Evolutionary conservation across 2,797 vertebrate species (phyloP).

Genomic region (Sternotherus odoratus): DNA sequence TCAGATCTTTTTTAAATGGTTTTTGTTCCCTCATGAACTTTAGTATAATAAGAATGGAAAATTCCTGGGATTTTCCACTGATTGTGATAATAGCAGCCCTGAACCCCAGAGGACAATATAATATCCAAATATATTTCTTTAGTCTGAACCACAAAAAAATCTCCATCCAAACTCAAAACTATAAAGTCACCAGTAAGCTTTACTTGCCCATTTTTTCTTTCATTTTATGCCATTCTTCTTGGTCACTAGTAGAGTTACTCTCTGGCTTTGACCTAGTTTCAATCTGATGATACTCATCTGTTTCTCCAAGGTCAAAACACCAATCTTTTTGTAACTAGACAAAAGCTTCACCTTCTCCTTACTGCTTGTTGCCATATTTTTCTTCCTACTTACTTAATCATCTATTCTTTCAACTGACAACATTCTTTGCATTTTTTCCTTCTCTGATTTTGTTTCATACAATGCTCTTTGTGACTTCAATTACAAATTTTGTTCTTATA

Average conservation of each 20-base stretch:
- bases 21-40: conserved; percentile 27
- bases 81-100: neutral
- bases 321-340: neutral
- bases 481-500: neutral
- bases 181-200: neutral
- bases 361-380: neutral
- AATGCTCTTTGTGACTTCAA: neutral
- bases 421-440: neutral
- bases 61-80: neutral
- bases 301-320: neutral
- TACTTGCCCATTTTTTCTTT: neutral
- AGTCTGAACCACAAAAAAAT: neutral
- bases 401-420: neutral
- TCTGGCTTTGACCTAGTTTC: neutral
- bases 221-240: neutral
- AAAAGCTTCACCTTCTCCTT: neutral
- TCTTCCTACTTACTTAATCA: neutral
- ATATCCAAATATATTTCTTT: neutral
- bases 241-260: neutral
- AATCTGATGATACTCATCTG: neutral
- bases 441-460: neutral
- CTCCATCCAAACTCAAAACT: neutral
- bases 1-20: neutral
- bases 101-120: neutral
- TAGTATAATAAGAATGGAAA: neutral